Conservation (phyloP, 1,140 invertebrate genomes). For the Drosophila parabipectinata region DNA sequence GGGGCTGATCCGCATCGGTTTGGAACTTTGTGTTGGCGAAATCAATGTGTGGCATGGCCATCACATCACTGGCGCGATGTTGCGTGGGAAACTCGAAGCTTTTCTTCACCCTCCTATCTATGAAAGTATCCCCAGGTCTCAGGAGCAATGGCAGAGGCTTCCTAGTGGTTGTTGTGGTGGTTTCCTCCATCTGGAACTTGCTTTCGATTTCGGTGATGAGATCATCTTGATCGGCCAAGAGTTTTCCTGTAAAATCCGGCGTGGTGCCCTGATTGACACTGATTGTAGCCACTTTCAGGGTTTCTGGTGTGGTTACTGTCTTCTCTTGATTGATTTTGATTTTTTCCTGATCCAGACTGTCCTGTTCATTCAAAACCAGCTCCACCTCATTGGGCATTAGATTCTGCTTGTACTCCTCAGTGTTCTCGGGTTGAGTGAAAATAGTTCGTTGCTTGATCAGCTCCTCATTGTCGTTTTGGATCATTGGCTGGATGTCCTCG, state of each 20-base stretch:
- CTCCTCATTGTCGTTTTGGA: slow-evolving; percentile 61
- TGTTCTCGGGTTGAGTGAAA: slow-evolving; percentile 61
- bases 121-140: slow-evolving; percentile 53
- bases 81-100: slow-evolving; percentile 78
- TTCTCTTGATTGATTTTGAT: slow-evolving; percentile 16
- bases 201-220: slow-evolving; percentile 81
- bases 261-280: slow-evolving; percentile 29
- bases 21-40: slow-evolving; percentile 83
- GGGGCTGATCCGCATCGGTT: slow-evolving; percentile 41
- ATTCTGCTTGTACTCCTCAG: slow-evolving; percentile 69
- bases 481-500: slow-evolving; percentile 76
- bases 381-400: slow-evolving; percentile 80
- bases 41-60: slow-evolving; percentile 72
- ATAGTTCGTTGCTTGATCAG: slow-evolving; percentile 53
- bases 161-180: slow-evolving; percentile 23
- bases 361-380: slow-evolving; percentile 12
- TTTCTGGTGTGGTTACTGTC: neutral
- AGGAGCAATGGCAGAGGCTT: slow-evolving; percentile 9
- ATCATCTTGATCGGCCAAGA: slow-evolving; percentile 78
- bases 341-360: neutral
- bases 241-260: slow-evolving; percentile 73
- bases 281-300: slow-evolving; percentile 4
- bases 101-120: slow-evolving; percentile 81
- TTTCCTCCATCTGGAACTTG: slow-evolving; percentile 77
- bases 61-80: slow-evolving; percentile 69